Conservation (phyloP, 2,113 vertebrate species). For the Sturnus vulgaris region DNA sequence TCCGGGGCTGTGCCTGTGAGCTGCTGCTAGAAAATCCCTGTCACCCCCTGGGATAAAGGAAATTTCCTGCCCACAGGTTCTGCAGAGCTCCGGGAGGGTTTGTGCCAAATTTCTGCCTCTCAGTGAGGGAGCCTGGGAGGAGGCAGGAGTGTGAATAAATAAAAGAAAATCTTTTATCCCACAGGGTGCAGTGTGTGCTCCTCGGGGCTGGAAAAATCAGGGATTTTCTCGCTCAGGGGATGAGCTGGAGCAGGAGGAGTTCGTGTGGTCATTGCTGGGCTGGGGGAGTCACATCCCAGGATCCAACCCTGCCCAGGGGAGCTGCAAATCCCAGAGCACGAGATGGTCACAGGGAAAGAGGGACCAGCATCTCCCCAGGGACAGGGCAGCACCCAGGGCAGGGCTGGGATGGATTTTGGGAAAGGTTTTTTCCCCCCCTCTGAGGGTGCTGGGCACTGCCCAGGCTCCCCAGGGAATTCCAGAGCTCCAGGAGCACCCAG, state of each 20-base stretch:
- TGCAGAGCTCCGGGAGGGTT: neutral
- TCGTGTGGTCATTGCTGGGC: neutral
- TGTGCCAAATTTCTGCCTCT: neutral
- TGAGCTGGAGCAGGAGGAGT: neutral
- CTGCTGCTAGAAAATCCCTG: neutral
- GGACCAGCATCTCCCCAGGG: neutral
- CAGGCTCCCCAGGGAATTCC: neutral
- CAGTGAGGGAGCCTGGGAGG: neutral
- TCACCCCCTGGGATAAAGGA: neutral
- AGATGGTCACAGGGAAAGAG: neutral
- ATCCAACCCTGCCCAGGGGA: neutral
- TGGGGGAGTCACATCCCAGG: neutral
- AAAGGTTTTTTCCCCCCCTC: neutral
- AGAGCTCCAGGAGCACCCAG: neutral
- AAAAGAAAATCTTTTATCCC: neutral
- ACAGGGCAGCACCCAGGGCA: neutral
- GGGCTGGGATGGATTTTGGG: fast-evolving
- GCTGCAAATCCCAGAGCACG: neutral
- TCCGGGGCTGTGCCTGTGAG: neutral
- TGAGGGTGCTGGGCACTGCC: neutral
- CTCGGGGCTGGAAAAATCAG: neutral
- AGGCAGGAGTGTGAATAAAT: neutral
- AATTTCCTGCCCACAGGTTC: neutral
- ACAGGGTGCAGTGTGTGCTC: neutral
- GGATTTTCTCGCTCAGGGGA: neutral